phyloP scores from a whole-genome alignment of 2,888 invertebrate genomes.

The Drosophila affinis region DNA sequence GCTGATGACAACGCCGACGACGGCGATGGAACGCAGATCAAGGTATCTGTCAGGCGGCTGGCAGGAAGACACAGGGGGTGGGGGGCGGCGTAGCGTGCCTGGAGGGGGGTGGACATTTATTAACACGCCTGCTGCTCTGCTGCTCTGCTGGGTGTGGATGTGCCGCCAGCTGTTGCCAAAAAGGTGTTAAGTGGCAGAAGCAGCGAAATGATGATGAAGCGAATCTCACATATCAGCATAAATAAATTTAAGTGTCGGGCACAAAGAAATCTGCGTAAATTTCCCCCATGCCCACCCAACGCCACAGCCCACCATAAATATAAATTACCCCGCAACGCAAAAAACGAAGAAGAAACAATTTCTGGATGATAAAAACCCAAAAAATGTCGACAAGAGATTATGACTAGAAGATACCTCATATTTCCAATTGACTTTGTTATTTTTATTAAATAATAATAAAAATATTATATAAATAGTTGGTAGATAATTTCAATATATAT shows the following conservation, averaged over 20 bases:
- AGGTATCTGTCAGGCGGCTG: constrained; percentile 51
- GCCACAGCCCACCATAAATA: constrained; percentile 39
- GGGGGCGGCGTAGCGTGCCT: neutral
- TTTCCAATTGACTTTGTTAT: neutral
- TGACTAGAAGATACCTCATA: neutral
- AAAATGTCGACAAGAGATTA: neutral
- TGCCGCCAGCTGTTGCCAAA: constrained; percentile 63
- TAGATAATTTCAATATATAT: too few species aligned
- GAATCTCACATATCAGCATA: constrained; percentile 54
- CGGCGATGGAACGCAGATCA: constrained; percentile 56
- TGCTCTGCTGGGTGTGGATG: constrained; percentile 35
- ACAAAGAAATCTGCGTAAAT: constrained; percentile 45
- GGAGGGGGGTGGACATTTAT: constrained; percentile 55
- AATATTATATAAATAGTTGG: neutral
- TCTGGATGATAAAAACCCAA: constrained; percentile 33
- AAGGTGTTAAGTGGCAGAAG: constrained; percentile 52
- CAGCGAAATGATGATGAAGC: constrained; percentile 74
- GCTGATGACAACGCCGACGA: constrained; percentile 25
- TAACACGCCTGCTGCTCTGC: constrained; percentile 58
- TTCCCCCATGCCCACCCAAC: constrained; percentile 12
- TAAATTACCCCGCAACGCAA: constrained; percentile 33
- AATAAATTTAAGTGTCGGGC: constrained; percentile 43
- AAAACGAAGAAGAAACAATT: constrained; percentile 8
- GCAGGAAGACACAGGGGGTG: constrained; percentile 5
- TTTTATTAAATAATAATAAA: neutral